Percentiles rank a stretch among this genome's conserved stretches.
phyloP scores from a whole-genome alignment of 2,113 vertebrate genomes.

The Tonatia bakeri region DNA sequence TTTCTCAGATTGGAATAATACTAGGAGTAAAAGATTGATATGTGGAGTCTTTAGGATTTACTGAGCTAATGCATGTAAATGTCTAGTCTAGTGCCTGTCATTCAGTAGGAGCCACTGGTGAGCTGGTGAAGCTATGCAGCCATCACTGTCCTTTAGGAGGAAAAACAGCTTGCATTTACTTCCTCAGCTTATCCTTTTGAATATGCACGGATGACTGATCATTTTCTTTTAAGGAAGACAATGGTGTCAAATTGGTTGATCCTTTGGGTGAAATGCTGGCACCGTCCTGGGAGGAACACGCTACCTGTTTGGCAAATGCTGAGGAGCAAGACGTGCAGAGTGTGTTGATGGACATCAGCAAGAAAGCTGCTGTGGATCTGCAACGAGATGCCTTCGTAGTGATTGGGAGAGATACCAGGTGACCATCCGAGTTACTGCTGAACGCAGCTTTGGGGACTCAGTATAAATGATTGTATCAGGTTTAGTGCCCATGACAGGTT shows the following conservation, averaged over 20 bases:
- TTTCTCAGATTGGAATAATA: neutral
- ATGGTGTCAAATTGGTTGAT: constrained; percentile 95
- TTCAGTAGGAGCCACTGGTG: neutral
- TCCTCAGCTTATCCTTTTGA: neutral
- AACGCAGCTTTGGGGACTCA: neutral
- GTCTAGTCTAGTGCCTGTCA: neutral
- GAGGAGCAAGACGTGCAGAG: constrained; percentile 85
- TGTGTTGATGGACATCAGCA: constrained; percentile 82
- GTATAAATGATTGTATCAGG: neutral
- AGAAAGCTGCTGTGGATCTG: constrained; percentile 86
- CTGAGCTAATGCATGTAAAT: too few relatives aligned
- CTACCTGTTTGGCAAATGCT: constrained; percentile 90
- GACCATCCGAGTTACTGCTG: neutral
- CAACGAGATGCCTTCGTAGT: constrained; percentile 84
- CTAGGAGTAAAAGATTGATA: neutral
- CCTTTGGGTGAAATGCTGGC: constrained; percentile 96
- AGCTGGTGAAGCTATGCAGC: neutral
- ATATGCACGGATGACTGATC: neutral
- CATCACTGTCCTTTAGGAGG: neutral
- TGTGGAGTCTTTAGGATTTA: neutral
- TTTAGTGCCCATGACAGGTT: neutral
- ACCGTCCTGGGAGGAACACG: constrained; percentile 90
- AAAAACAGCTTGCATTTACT: neutral
- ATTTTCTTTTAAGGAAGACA: constrained; percentile 88
- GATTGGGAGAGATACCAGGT: constrained; percentile 96